Percentiles rank a stretch among this genome's conserved stretches.
These are phyloP conservation scores for Cotesia vestalis DNA, from an alignment of 1,140 invertebrate species.

Conservation along the genomic window DNA sequence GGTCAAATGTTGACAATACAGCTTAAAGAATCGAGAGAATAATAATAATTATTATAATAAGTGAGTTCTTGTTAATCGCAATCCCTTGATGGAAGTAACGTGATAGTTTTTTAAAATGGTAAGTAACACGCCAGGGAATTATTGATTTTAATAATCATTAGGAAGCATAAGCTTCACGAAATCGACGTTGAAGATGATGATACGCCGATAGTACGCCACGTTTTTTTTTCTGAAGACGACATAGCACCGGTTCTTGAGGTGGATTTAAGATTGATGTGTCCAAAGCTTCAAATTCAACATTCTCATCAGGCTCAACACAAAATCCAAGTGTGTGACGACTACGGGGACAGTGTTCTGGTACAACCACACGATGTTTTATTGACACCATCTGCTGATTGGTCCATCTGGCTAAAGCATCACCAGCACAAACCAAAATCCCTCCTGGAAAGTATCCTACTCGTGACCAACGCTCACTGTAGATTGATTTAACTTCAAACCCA, in stretches of 20 bases:
- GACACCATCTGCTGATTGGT: slow-evolving; percentile 76
- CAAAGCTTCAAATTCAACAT: slow-evolving; percentile 68
- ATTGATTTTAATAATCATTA: slow-evolving; percentile 43
- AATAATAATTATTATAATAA: neutral
- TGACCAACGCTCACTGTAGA: slow-evolving; percentile 75
- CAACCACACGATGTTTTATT: slow-evolving; percentile 77
- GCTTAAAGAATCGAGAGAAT: neutral
- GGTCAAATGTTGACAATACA: slow-evolving; percentile 8
- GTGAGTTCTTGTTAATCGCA: slow-evolving; percentile 9
- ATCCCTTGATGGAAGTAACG: neutral
- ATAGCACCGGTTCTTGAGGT: slow-evolving; percentile 54
- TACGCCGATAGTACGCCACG: slow-evolving; percentile 73
- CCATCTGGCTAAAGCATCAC: slow-evolving; percentile 81
- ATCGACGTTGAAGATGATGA: slow-evolving; percentile 74
- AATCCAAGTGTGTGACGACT: slow-evolving; percentile 78
- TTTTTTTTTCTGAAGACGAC: slow-evolving; percentile 64
- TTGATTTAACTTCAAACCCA: slow-evolving; percentile 71
- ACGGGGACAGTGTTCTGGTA: slow-evolving; percentile 72
- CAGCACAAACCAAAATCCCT: slow-evolving; percentile 81
- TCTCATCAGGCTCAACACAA: slow-evolving; percentile 79
- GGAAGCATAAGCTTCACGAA: slow-evolving; percentile 74
- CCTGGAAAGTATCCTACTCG: slow-evolving; percentile 80
- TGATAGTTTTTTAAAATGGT: neutral
- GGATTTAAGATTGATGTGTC: slow-evolving; percentile 63
- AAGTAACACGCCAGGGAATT: slow-evolving; percentile 21